Base-by-base conservation (phyloP, 2,113 vertebrate genomes). In the Propithecus coquereli region DNA sequence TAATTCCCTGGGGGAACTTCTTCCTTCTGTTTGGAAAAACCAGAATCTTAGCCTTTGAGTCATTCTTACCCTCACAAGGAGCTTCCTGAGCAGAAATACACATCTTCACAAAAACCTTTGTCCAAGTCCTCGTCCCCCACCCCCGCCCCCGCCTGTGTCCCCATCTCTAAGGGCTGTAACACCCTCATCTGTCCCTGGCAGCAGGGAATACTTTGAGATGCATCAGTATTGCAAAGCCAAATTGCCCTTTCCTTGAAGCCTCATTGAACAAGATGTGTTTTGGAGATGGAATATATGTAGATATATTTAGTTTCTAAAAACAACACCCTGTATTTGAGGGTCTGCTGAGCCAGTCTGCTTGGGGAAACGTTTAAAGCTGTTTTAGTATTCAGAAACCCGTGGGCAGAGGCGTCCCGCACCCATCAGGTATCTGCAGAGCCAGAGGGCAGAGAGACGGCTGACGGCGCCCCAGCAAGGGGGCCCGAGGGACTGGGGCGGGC, bases 261-360 rank as follows among this genome's bases (percentile, higher is more conserved):
- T 70, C 96, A 71, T 76, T 45, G 65, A 89, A 18, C 82, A 85
- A 52, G 91, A 71, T 61, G 74, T 45, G 66, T 86, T 93, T 71
- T 16, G 22, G 59, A 82, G 84, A 77, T 4, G 73, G 87, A 74
- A 86, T 83, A 40, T 37, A 61, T 27, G 66, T 22, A 66, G 90
- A 86, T 81, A 89, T 87, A 65, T 54, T 88, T 90, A 50, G 37
- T 90, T 92, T 73, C 85, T 90, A 77, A 93, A 91, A 89, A 61
- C 86, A 90, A 30, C 34, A 4, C 61, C 27, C 74, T 40, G 86
- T 20, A 18, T 30, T 45, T n/a, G 25, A 87, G 76, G 70, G 73
- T 85, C 0, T 63, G 4, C 37, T 6, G 5, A 68, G 50, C 2
- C 0, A 18, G 61, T n/a, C 79, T n/a, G 45, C 30, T 8, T 1